Base-by-base conservation (phyloP, 2,797 vertebrate genomes). In the Sarcoramphus papa region DNA sequence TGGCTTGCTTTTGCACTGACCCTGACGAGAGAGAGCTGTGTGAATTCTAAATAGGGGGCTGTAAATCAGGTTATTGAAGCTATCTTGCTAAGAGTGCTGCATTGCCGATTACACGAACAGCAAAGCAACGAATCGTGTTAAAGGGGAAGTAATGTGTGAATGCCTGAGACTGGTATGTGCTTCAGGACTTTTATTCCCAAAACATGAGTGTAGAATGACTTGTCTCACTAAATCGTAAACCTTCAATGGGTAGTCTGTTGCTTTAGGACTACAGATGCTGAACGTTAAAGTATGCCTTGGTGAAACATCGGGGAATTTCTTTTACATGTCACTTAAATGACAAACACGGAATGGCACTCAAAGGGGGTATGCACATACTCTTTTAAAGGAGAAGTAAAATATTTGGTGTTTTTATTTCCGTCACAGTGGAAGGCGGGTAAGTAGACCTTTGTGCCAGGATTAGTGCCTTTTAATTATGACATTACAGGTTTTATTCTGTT, bases 391-490 rank as follows among this genome's bases (percentile, higher is more conserved):
- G 41, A 67, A 64, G 48, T 67, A 25, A 90, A 83, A 68, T 72
- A 76, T 12, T 82, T n/a, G 82, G 14, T 93, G 74, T 20, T 48
- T 76, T 81, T 65, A 25, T 88, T 83, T 78, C 91, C 40, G 6
- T 92, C 57, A 50, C 65, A 9, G 79, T 75, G 63, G 88, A 90
- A 94, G 90, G 96, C 62, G 94, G 85, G 91, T 95, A 95, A 96
- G 96, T 90, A 96, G 88, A 94, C 72, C 78, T 94, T 90, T 93
- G 90, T 97, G 95, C 90, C 96, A 92, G 93, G 95, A 95, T 93
- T 92, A 96, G 96, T 96, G 95, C 95, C 95, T 97, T 96, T 95
- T 85, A 88, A 92, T 92, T 85, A 92, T 5, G 82, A 94, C 87
- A 27, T 87, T 69, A 81, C 85, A 95, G 90, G 85, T 75, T 79